Evolutionary conservation across 2,888 invertebrate genomes (phyloP).

Genomic region (Drosophila mercatorum): DNA sequence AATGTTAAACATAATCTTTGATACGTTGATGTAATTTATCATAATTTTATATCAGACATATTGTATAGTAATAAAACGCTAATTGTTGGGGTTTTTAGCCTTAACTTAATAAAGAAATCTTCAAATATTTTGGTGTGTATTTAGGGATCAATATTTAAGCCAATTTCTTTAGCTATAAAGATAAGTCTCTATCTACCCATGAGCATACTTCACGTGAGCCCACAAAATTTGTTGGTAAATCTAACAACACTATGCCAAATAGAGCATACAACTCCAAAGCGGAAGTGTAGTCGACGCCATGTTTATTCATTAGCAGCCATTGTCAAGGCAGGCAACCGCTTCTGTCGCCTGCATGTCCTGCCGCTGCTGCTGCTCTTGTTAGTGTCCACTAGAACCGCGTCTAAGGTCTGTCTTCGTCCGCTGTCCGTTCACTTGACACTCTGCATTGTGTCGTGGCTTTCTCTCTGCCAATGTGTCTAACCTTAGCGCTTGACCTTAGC

Average conservation of each 20-base stretch:
- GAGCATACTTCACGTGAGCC: neutral
- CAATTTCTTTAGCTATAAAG: too few species aligned
- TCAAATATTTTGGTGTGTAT: too few species aligned
- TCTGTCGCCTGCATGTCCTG: slow-evolving; percentile 22
- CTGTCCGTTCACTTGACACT: slow-evolving; percentile 27
- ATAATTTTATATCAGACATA: too few species aligned
- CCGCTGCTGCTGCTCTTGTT: neutral
- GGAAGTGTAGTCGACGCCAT: slow-evolving; percentile 67
- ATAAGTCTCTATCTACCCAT: neutral
- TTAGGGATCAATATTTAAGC: too few species aligned
- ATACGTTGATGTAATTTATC: too few species aligned
- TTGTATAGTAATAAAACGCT: too few species aligned
- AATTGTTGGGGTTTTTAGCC: too few species aligned
- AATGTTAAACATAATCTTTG: too few species aligned
- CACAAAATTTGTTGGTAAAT: neutral
- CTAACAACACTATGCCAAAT: neutral
- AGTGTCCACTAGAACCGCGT: slow-evolving; percentile 37
- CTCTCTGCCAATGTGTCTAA: slow-evolving; percentile 53
- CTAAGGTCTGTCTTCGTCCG: slow-evolving; percentile 42
- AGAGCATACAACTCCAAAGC: slow-evolving; percentile 30
- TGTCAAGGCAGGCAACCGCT: slow-evolving; percentile 49
- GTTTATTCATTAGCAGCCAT: slow-evolving; percentile 76
- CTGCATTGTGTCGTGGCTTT: slow-evolving; percentile 42
- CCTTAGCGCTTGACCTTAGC: slow-evolving; percentile 71
- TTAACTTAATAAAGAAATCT: neutral